Evolutionary conservation across 2,888 invertebrate species (phyloP).

Genomic region (Cerastis rubricosa): DNA sequence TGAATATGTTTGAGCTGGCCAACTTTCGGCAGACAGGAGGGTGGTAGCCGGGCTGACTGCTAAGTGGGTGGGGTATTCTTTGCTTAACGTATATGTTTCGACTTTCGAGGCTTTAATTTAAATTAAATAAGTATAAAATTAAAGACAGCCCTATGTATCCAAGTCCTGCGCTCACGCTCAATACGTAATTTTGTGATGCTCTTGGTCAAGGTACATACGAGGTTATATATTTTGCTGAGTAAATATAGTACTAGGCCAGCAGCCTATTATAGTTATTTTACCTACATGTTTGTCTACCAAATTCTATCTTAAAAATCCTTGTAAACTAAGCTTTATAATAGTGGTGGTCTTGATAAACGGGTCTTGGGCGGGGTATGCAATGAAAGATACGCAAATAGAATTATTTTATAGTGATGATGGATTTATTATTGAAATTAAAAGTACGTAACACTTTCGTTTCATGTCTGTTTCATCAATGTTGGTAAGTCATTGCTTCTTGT

Average conservation of each 20-base stretch:
- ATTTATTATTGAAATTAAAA: constrained; percentile 32
- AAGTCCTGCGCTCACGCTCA: not conserved
- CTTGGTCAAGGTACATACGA: not conserved
- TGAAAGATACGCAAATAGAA: constrained; percentile 7
- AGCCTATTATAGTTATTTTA: not conserved
- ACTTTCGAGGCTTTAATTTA: not conserved
- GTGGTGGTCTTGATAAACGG: constrained; percentile 16
- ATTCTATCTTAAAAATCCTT: not conserved
- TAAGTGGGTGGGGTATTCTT: not conserved
- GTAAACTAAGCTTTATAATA: constrained; percentile 24
- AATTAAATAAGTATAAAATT: not conserved
- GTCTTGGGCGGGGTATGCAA: constrained; percentile 29
- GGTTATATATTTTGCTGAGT: not conserved
- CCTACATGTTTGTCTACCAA: not conserved
- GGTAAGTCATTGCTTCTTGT: not conserved
- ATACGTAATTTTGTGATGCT: not conserved
- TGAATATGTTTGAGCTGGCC: too few relatives aligned
- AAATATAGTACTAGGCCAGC: not conserved
- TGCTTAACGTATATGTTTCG: not conserved
- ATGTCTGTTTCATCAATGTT: not conserved
- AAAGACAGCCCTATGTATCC: not conserved
- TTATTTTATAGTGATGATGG: constrained; percentile 7
- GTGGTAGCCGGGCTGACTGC: not conserved
- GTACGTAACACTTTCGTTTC: constrained; percentile 17
- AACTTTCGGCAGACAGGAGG: not conserved